Base-by-base conservation (phyloP, 2,113 vertebrate species). In the Nothoprocta pentlandii region DNA sequence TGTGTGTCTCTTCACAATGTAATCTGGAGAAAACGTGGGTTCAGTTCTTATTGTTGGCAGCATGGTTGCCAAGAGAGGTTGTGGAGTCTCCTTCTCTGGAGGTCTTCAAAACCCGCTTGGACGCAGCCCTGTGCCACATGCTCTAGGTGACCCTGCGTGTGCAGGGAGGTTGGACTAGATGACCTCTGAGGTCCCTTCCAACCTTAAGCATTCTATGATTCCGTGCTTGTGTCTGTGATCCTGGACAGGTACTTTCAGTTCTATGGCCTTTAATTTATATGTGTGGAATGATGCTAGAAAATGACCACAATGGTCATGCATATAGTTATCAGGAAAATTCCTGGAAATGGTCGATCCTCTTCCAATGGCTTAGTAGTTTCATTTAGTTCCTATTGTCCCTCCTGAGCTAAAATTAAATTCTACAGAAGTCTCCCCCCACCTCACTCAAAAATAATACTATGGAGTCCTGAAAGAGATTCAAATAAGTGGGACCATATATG, bases 351-450 rank as follows among this genome's bases (percentile, higher is more conserved):
- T 15, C 78, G 47, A 80, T 71, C 75, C 3, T 80, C 46, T 95
- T 76, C 62, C 82, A 62, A 1, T 25, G 25, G 51, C 41, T 28
- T 86, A 11, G 5, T 12, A 67, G 63, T 53, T 90, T 86, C 74
- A 93, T 94, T 86, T 78, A 78, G 64, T 54, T 34, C 70, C 21
- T 75, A 12, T 86, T 92, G 59, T 75, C 82, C 59, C 92, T 95
- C 70, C 76, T 34, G 25, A 82, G 54, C 16, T 36, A 95, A 92
- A 95, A 88, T 92, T 88, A 61, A 69, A 73, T 36, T 42, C 28
- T 44, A 63, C 81, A 89, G 44, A 81, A 6, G 23, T 51, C 3
- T 7, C 14, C 12, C 54, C 10, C 71, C 3, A 2, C 16, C 7
- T 11, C 14, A 58, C 53, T 36, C 20, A 58, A 82, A 92, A 66